A percentile compares a stretch with the other conserved stretches of the same genome.
phyloP scores from a whole-genome alignment of 2,113 vertebrate genomes.

The Dasyurus viverrinus region DNA sequence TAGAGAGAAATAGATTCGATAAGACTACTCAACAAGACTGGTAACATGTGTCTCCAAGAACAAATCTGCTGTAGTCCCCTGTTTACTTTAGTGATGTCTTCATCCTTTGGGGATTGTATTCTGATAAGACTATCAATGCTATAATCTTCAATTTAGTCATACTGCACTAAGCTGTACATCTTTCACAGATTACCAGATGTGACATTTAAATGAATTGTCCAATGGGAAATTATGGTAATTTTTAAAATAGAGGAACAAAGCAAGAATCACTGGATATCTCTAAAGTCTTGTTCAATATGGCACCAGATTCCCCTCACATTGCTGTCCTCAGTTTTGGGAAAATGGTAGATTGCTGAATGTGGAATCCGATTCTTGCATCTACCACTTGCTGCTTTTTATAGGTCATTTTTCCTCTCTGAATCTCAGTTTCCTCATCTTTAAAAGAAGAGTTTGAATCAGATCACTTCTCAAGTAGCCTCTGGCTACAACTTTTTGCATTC shows the following conservation, averaged over 20 bases:
- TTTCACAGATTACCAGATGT: background rate
- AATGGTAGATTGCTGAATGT: background rate
- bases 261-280: background rate
- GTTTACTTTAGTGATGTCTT: background rate
- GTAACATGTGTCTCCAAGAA: background rate
- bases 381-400: background rate
- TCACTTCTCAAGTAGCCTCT: background rate
- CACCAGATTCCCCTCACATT: background rate
- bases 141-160: background rate
- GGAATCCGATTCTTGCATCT: background rate
- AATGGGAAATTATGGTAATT: background rate
- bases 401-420: background rate
- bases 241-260: background rate
- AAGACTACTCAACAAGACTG: background rate
- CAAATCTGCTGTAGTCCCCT: background rate
- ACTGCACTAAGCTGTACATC: background rate
- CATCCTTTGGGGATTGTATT: background rate
- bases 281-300: background rate
- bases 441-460: background rate
- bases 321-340: background rate
- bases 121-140: background rate
- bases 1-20: background rate
- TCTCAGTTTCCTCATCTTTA: background rate
- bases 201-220: slow-evolving; percentile 5
- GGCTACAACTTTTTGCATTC: background rate